These are phyloP conservation scores for Pseudopodoces humilis DNA, from an alignment of 2,113 vertebrate species.

Conservation along the genomic window DNA sequence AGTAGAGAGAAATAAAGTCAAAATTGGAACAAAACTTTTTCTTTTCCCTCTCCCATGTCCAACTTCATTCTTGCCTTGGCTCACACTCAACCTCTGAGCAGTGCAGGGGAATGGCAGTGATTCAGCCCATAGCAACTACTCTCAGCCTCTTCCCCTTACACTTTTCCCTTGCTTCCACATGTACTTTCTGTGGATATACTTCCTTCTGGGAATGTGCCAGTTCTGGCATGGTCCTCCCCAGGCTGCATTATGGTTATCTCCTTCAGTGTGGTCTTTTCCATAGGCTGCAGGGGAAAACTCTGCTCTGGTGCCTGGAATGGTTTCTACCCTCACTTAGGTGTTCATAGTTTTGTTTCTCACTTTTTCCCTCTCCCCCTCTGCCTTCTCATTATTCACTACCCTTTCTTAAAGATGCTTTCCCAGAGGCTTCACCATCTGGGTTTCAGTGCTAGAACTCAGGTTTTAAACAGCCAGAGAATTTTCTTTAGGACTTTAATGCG, in stretches of 20 bases:
- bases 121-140: background rate
- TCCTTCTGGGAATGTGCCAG: background rate
- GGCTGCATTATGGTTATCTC: background rate
- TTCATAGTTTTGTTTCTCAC: background rate
- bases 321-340: background rate
- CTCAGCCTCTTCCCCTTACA: background rate
- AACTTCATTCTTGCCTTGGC: background rate
- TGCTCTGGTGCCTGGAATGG: no score
- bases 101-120: rapidly evolving
- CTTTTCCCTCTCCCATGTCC: background rate
- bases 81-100: background rate
- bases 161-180: rapidly evolving
- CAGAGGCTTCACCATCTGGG: background rate
- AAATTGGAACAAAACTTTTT: background rate
- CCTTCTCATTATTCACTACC: background rate
- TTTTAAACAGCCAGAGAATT: background rate
- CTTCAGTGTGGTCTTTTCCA: background rate
- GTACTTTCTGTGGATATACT: background rate
- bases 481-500: background rate
- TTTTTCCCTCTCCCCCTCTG: background rate
- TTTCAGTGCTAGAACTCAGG: background rate
- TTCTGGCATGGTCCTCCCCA: background rate
- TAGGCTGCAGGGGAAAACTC: background rate
- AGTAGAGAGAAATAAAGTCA: background rate
- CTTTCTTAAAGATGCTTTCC: background rate